Evolutionary conservation across 2,888 invertebrate species (phyloP), one percentile per base, ranked within the genome.

Genomic region (Drosophila percnosoma): DNA sequence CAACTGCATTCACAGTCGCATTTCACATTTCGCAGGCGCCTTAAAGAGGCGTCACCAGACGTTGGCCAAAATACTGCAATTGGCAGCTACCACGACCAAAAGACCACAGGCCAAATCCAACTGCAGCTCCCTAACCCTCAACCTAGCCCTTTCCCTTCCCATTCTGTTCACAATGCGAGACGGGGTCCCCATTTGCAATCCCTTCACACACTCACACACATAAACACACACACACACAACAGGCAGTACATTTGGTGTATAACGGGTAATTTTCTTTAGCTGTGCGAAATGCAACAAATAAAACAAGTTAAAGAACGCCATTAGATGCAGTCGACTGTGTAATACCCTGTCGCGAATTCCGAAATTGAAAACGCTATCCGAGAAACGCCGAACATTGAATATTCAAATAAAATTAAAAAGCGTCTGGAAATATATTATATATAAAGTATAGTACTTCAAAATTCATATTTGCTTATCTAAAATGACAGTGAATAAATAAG

Each of bases 1-100:
- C 83, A 83, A 88, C 83, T 83, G 83, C 83, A 83, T 64, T 82
- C 69, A 82, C 87, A 58, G 34, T 65, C 55, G 29, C 38, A 55
- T 34, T 57, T 60, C 31, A 21, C 42, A 57, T 61, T 61, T 36
- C 69, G 48, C 70, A 51, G 34, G 66, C 62, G 63, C 63, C 73
- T 69, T 69, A 52, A 69, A 69, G 68, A 68, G 68, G 73, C 73
- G 68, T 68, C 68, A 52, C 69, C 69, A 73, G 73, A 68, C 70
- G 70, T 57, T 68, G 80, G 57, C 67, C 63, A 59, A 77, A 77
- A 78, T 82, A 82, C 66, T 78, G 62, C 77, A 77, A 77, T 77
- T 77, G 76, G 76, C 76, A 76, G 76, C 81, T 71, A 59, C 58
- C 82, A 65, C 61, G 63, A 69, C 72, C 68, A 49, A 53, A 33